phyloP scores from a whole-genome alignment of 2,888 invertebrate genomes.

The Drosophila neotestacea region DNA sequence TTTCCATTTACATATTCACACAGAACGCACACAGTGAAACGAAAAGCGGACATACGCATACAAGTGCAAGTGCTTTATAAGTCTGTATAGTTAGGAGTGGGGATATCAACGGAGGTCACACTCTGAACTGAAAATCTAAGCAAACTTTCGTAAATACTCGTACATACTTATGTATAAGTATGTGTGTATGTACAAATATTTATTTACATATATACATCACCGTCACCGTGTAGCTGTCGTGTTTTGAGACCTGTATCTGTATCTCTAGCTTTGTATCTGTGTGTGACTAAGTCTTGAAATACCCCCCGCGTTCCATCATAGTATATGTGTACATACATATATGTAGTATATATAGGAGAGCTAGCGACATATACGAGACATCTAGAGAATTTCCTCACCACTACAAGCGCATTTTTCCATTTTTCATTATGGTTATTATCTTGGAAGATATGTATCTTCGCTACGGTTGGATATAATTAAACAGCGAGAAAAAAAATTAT shows the following conservation, averaged over 20 bases:
- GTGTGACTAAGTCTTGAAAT: conserved; percentile 73
- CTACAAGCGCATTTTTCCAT: conserved; percentile 77
- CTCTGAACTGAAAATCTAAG: conserved; percentile 59
- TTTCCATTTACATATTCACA: conserved; percentile 66
- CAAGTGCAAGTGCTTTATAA: conserved; percentile 64
- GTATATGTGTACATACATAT: conserved; percentile 12
- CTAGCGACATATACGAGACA: conserved; percentile 51
- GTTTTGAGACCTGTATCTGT: conserved; percentile 42
- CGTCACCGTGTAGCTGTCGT: conserved; percentile 52
- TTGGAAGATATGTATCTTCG: conserved; percentile 83
- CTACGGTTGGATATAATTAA: conserved; percentile 83
- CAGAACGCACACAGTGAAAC: conserved; percentile 69
- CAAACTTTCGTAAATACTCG: conserved; percentile 45
- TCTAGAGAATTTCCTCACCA: conserved; percentile 81
- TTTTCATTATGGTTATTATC: conserved; percentile 84
- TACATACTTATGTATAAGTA: conserved; percentile 10
- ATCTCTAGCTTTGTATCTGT: conserved; percentile 43
- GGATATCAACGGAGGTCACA: conserved; percentile 26
- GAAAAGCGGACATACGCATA: conserved; percentile 75
- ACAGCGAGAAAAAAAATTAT: conserved; percentile 71
- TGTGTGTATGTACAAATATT: conserved; percentile 14
- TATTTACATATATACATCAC: conserved; percentile 22
- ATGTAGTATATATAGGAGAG: conserved; percentile 36
- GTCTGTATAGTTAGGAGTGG: conserved; percentile 16
- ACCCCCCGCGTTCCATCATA: conserved; percentile 28